phyloP scores from a whole-genome alignment of 2,888 invertebrate genomes.

The Drosophila anceps region DNA sequence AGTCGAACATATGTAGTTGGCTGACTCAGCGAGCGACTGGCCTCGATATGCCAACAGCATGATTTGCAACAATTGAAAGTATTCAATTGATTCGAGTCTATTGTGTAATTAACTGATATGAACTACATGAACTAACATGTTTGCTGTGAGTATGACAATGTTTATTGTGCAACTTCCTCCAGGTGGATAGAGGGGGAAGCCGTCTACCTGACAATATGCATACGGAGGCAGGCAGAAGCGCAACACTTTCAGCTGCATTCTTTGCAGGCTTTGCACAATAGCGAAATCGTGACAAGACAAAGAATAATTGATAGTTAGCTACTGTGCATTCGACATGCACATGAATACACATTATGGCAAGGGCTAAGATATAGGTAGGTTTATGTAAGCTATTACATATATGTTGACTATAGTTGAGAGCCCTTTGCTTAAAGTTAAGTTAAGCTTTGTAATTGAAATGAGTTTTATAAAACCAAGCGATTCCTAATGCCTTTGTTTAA shows the following conservation, averaged over 20 bases:
- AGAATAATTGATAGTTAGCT: constrained; percentile 18
- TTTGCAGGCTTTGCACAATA: constrained; percentile 5
- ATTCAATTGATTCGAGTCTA: constrained; percentile 33
- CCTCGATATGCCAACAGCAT: constrained; percentile 59
- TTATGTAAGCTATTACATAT: background rate
- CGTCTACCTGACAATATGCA: constrained; percentile 52
- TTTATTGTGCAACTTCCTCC: constrained; percentile 12
- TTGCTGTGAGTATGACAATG: background rate
- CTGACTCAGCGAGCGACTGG: constrained; percentile 59
- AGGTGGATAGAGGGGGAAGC: too few relatives aligned
- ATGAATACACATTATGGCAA: background rate
- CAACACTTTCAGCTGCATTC: constrained; percentile 17
- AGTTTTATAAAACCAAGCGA: background rate
- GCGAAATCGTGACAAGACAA: constrained; percentile 57
- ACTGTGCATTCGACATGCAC: constrained; percentile 3
- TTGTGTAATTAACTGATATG: constrained; percentile 36
- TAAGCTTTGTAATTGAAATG: background rate
- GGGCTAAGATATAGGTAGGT: background rate
- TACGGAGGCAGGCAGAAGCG: constrained; percentile 36
- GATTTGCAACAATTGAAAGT: constrained; percentile 54
- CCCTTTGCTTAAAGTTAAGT: background rate
- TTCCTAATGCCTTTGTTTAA: background rate
- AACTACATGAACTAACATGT: background rate
- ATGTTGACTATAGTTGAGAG: background rate
- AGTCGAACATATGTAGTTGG: constrained; percentile 29